Conservation (phyloP, 2,888 invertebrate genomes). For the Pyrrhia umbra region DNA sequence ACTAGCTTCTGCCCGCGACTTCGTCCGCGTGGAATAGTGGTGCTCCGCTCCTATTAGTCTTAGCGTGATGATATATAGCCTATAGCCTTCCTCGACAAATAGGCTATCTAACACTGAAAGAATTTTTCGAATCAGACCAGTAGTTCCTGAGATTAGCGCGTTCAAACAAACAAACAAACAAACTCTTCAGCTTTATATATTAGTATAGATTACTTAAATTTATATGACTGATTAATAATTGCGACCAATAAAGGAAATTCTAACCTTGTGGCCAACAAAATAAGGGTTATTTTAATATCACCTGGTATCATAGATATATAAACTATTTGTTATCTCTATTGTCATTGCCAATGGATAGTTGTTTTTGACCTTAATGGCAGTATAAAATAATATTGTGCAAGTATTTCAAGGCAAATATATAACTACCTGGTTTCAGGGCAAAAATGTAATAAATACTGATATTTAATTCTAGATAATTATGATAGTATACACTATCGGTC, state of each 20-base stretch:
- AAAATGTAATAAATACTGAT: slow-evolving; percentile 18
- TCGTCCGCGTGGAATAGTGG: no score
- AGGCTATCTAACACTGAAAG: no score
- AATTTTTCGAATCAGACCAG: no score
- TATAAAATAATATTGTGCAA: slow-evolving; percentile 37
- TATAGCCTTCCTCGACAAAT: no score
- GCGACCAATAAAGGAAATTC: slow-evolving; percentile 6
- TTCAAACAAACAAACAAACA: no score
- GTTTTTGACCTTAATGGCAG: neutral
- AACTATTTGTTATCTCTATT: slow-evolving; percentile 14
- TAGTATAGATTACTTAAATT: neutral
- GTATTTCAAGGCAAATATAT: slow-evolving; percentile 5
- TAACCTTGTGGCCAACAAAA: neutral
- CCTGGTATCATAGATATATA: neutral
- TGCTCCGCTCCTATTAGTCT: no score
- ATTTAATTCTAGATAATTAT: slow-evolving; percentile 20
- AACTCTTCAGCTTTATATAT: no score
- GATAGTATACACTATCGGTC: slow-evolving; percentile 20
- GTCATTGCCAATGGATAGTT: slow-evolving; percentile 6
- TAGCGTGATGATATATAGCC: no score
- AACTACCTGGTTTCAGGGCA: slow-evolving; percentile 7
- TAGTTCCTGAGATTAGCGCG: no score
- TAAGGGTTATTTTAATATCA: slow-evolving; percentile 8
- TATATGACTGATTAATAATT: neutral
- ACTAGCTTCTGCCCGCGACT: no score